Evolutionary conservation across 2,797 vertebrate genomes (phyloP).

Genomic region (Tolypeutes matacus): DNA sequence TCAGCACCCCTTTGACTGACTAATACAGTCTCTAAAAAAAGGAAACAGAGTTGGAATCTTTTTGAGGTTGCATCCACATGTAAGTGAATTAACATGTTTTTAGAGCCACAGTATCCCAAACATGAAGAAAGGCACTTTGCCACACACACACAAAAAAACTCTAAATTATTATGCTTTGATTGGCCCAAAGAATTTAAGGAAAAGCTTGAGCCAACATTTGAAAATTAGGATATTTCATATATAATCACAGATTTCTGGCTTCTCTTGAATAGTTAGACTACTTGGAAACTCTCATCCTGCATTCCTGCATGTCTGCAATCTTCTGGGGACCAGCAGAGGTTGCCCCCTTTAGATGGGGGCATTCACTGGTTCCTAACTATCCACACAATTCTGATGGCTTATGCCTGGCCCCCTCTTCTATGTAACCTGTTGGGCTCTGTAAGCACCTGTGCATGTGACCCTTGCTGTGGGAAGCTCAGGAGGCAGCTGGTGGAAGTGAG

Average conservation of each 20-base stretch:
- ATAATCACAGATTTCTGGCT: not conserved
- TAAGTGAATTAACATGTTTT: conserved; percentile 11
- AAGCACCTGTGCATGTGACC: not conserved
- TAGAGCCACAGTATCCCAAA: not conserved
- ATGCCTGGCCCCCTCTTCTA: not conserved
- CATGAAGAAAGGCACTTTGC: not conserved
- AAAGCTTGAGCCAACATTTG: conserved; percentile 1
- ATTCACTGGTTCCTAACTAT: not conserved
- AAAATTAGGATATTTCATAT: conserved; percentile 7
- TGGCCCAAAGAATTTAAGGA: conserved; percentile 18
- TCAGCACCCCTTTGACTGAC: too few relatives aligned
- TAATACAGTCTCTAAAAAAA: conserved; percentile 13
- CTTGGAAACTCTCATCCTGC: not conserved
- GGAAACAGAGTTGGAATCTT: not conserved
- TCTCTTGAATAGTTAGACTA: not conserved
- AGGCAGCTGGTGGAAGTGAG: too few relatives aligned
- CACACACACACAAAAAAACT: not conserved
- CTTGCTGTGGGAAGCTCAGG: not conserved
- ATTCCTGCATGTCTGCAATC: not conserved
- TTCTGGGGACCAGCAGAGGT: not conserved
- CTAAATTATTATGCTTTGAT: conserved; percentile 41
- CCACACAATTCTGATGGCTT: not conserved
- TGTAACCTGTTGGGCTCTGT: not conserved
- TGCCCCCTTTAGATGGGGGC: not conserved
- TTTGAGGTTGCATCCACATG: not conserved